phyloP scores from a whole-genome alignment of 2,113 vertebrate genomes.

The Megaceryle maxima region DNA sequence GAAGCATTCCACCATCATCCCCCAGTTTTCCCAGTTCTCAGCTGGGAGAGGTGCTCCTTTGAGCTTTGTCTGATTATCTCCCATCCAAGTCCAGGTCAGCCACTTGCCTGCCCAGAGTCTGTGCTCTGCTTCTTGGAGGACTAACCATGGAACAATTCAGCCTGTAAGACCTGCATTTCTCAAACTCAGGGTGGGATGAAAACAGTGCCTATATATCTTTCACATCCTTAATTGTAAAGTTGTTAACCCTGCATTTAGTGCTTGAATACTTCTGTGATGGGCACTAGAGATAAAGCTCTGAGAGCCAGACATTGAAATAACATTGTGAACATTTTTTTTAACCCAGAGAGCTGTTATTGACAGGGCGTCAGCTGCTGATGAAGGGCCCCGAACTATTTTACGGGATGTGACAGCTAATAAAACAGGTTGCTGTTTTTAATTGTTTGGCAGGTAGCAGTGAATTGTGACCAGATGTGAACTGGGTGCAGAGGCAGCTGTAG shows the following conservation, averaged over 20 bases:
- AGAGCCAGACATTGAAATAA: constrained; percentile 51
- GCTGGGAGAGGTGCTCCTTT: neutral
- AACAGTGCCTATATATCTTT: constrained; percentile 28
- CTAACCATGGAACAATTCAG: neutral
- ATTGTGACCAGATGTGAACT: constrained; percentile 57
- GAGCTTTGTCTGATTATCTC: neutral
- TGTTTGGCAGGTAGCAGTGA: constrained; percentile 57
- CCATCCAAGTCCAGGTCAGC: neutral
- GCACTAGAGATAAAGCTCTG: constrained; percentile 42
- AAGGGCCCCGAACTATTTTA: constrained; percentile 54
- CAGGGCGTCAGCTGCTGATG: constrained; percentile 49
- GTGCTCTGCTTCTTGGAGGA: neutral
- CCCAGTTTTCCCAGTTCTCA: neutral
- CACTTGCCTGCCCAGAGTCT: neutral
- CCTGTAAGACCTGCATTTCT: constrained; percentile 13
- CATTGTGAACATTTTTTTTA: constrained; percentile 24
- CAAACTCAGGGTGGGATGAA: neutral
- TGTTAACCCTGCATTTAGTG: constrained; percentile 49
- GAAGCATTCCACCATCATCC: neutral
- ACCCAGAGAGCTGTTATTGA: constrained; percentile 28
- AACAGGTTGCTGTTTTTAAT: constrained; percentile 67
- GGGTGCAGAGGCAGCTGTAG: neutral
- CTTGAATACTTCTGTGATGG: constrained; percentile 29
- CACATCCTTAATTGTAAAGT: constrained; percentile 51
- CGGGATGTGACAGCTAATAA: constrained; percentile 63